Evolutionary conservation across 2,888 invertebrate genomes (phyloP), one percentile per base, ranked within the genome.

Genomic region (Yponomeuta evonymella): DNA sequence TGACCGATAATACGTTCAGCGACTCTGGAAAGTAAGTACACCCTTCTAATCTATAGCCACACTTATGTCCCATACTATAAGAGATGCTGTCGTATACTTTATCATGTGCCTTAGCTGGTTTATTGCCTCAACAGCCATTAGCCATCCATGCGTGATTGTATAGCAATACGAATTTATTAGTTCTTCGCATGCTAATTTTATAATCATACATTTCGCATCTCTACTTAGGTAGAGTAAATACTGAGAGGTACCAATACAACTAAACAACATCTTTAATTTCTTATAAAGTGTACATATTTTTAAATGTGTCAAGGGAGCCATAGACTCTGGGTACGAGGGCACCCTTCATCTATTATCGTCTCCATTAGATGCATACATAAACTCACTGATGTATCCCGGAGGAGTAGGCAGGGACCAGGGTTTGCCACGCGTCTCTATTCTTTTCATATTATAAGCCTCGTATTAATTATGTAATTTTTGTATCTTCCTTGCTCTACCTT

Each of bases 81-180:
- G 51, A 58, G 15, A 12, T 58, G 8, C 15, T 58, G 51, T 5
- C 12, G 15, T 12, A 15, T 58, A 58, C 12, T 15, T 58, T 15
- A 12, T 15, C 15, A 15, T 58, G 51, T 58, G 15, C 15, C 51
- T 15, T 15, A 58, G 51, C 51, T 51, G 2, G 30, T 10, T 67
- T 67, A 67, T 43, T 67, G 67, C 67, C n/a, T 67, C 48, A 67
- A 67, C 43, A 43, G 48, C 48, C 67, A 43, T 67, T 43, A 67
- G 15, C 48, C 67, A 67, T 36, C 48, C 67, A 67, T 36, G 67
- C 43, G 67, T 36, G 48, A 48, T 65, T 33, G 65, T 65, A 30
- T 65, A 30, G 65, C 12, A 65, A 65, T 29, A 9, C 33, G 33
- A 11, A 30, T 65, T 65, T 64, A 30, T 65, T 29, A 65, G 29